Percentiles rank a stretch among this genome's conserved stretches.
These are phyloP conservation scores for Momotus momota DNA, from an alignment of 2,797 vertebrate species.

Conservation along the genomic window DNA sequence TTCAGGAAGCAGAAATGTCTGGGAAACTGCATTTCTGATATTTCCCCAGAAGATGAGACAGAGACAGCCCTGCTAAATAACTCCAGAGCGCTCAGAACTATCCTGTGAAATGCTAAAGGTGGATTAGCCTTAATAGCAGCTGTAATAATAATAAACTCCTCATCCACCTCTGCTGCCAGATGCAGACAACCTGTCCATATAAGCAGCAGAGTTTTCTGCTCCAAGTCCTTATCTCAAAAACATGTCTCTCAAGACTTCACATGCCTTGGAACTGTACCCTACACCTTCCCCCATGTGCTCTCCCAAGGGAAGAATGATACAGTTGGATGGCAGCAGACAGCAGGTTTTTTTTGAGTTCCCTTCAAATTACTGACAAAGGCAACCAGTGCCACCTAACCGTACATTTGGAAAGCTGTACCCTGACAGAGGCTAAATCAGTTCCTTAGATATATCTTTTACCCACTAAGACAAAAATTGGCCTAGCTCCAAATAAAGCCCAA, in stretches of 20 bases:
- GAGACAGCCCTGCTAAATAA: neutral
- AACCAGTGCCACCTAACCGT: neutral
- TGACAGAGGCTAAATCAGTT: neutral
- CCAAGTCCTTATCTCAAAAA: neutral
- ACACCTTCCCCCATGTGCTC: neutral
- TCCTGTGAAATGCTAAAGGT: neutral
- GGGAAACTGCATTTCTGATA: neutral
- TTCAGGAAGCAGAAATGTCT: neutral
- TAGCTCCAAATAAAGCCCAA: neutral
- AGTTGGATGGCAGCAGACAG: neutral
- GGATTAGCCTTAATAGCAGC: neutral
- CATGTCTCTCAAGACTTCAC: neutral
- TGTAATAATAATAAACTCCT: neutral
- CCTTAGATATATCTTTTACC: neutral
- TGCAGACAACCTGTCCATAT: neutral
- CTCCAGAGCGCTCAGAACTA: neutral
- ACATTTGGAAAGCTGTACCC: neutral
- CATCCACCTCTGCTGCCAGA: neutral
- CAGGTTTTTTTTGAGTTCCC: neutral
- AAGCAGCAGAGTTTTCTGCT: neutral
- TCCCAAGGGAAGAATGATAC: neutral
- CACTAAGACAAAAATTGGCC: neutral
- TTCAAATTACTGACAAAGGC: neutral
- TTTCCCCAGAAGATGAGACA: neutral
- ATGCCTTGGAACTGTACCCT: neutral